Evolutionary conservation across 2,888 invertebrate genomes (phyloP), one percentile per base, ranked within the genome.

Genomic region (Acleris laterana): DNA sequence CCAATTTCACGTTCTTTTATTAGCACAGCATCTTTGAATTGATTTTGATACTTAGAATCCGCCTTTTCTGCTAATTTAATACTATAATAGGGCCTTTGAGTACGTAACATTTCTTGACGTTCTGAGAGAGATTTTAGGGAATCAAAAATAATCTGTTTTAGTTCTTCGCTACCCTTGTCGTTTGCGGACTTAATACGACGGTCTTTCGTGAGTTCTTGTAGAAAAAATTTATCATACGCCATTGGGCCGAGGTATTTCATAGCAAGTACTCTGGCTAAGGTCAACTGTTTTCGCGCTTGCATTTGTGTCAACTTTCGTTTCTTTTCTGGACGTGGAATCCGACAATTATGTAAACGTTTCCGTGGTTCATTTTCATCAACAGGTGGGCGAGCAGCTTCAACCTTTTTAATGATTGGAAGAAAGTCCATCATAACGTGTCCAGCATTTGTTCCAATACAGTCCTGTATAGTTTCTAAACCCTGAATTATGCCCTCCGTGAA

Each of bases 231-330:
- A 70, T 92, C 92, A 44, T 89, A 89, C 9, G 92, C 92, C 92
- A 90, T 92, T 1, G 90, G 90, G 2, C 91, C 92, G 7, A 92
- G 79, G 75, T 92, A 92, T 77, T 92, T 92, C 88, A 89, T 90
- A 44, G 92, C 91, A 38, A 92, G 82, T n/a, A 92, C 92, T 42
- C 90, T 83, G 19, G 88, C 78, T 66, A 92, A 75, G 1, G 84
- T 89, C 17, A 81, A 72, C 70, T 83, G 75, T 72, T 86, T 88
- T 22, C 90, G 80, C 9, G 88, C 88, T 70, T 92, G 85, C 85
- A 88, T 85, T 79, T 90, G 91, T 3, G 90, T 89, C 19, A 91
- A 71, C 68, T 89, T 87, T 16, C 76, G 74, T 74, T 83, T 85
- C 59, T 72, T 71, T 71, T 83, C 80, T 3, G 76, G 80, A 63